Base-by-base conservation (phyloP, 2,113 vertebrate species). In the Grammomys dolichurus region DNA sequence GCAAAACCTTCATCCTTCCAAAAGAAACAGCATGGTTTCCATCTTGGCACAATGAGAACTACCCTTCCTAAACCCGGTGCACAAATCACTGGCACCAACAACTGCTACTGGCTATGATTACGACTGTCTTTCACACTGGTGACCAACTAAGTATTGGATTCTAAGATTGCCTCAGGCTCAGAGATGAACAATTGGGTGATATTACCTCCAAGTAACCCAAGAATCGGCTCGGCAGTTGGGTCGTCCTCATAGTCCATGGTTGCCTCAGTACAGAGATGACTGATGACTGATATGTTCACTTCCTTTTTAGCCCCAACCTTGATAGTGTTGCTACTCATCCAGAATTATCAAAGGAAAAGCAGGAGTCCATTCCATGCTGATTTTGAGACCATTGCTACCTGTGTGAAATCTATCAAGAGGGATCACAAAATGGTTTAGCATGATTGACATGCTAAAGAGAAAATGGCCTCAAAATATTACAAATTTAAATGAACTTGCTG, bases 51-150 rank as follows among this genome's bases (percentile, higher is more conserved):
- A 40, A 13, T 1, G 3, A 31, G 43, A 20, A 24, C 26, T 13
- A 36, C 11, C 0, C 20, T 3, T 13, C 3, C 9, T 14, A 40
- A 56, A 40, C 51, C 0, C 12, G 4, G 40, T 3, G 24, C 9
- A 0, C 28, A 12, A 11, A 54, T 40, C 28, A 1, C 40, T 6
- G 48, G 81, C 54, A 13, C 26, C 43, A 24, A 14, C 33, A 28
- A 19, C 14, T 3, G 1, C 14, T 14, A 7, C 0, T 2, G 13
- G 0, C 63, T n/a, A 22, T 3, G 1, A n/a, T 20, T 24, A 20
- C 28, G 36, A 24, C 6, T 4, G 1, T n/a, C 78, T 60, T 36
- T 28, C 80, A 70, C 3, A 63, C 22, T 54, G 7, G 1, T 31
- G 11, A 77, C n/a, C 26, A 1, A 9, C 22, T 24, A 4, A 17